Base-by-base conservation (phyloP, 2,888 invertebrate genomes). In the Galeopsomyia nigrocyanea region DNA sequence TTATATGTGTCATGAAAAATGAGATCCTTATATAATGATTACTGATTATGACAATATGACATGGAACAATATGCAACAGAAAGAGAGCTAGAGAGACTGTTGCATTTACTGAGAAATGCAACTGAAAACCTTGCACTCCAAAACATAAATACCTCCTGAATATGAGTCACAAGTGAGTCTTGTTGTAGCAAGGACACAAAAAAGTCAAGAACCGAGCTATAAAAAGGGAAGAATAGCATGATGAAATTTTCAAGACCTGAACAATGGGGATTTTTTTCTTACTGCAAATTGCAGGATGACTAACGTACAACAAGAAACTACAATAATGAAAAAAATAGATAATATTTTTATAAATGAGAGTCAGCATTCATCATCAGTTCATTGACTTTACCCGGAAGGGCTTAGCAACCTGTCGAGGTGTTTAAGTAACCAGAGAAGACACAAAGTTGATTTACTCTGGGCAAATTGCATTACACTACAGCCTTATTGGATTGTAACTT, bases 391-490 rank as follows among this genome's bases (percentile, higher is more conserved):
- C 31, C 17, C 17, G 21, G 21, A 64, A 69, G 62, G 26, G 62
- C 71, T 74, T 65, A 31, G 60, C 22, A 16, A 69, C 58, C 63
- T 21, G 56, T 67, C 26, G 26, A 69, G n/a, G 56, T 66, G 50
- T 39, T 46, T 10, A 7, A 49, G 67, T 68, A 75, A 75, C 47
- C 56, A 7, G 56, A 73, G 72, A 68, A 73, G 57, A 63, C 26
- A 13, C 55, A 47, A 55, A 65, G 61, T 53, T 66, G 62, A 71
- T 62, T 74, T 61, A 62, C 62, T 31, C 68, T 74, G 64, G 19
- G 57, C 53, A 74, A 74, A 74, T 74, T 66, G 31, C 63, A 74
- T 74, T 74, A 74, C 16, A 46, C 46, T 2, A 3, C 3, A n/a
- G 22, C 55, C 61, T 71, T 68, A 71, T 71, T 71, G 61, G 61